Evolutionary conservation across 2,888 invertebrate species (phyloP).

Genomic region (Lottia scabra): DNA sequence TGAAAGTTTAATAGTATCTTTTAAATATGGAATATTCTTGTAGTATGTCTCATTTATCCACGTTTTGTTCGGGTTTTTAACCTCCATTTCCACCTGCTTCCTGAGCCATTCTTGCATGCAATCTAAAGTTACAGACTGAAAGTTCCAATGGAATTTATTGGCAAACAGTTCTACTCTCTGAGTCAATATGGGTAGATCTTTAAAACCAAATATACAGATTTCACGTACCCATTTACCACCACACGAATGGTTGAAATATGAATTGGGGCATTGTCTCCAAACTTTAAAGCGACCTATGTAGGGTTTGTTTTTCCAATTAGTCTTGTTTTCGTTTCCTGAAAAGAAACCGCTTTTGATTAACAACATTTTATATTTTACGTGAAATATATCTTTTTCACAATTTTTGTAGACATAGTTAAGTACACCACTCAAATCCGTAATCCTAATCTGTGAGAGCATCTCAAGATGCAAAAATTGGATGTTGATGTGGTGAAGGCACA

Average conservation of each 20-base stretch:
- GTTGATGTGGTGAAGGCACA: too few relatives aligned
- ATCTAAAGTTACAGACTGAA: background rate
- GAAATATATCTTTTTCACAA: too few relatives aligned
- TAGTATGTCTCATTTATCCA: background rate
- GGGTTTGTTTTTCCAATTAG: background rate
- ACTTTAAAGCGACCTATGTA: background rate
- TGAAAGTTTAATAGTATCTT: background rate
- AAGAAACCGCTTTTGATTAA: background rate
- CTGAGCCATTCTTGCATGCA: background rate
- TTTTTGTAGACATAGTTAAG: too few relatives aligned
- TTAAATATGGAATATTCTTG: background rate
- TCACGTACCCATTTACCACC: background rate
- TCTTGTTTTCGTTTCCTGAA: background rate
- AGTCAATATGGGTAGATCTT: background rate
- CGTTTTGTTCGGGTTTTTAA: background rate
- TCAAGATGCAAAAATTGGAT: too few relatives aligned
- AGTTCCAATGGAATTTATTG: background rate
- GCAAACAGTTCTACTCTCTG: background rate
- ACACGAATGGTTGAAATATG: background rate
- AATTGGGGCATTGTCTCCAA: background rate
- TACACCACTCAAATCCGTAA: too few relatives aligned
- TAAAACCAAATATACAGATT: background rate
- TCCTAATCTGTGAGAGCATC: too few relatives aligned
- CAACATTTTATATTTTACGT: too few relatives aligned
- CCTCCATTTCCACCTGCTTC: background rate